Conservation (phyloP, 2,113 vertebrate genomes). For the Athene cunicularia region DNA sequence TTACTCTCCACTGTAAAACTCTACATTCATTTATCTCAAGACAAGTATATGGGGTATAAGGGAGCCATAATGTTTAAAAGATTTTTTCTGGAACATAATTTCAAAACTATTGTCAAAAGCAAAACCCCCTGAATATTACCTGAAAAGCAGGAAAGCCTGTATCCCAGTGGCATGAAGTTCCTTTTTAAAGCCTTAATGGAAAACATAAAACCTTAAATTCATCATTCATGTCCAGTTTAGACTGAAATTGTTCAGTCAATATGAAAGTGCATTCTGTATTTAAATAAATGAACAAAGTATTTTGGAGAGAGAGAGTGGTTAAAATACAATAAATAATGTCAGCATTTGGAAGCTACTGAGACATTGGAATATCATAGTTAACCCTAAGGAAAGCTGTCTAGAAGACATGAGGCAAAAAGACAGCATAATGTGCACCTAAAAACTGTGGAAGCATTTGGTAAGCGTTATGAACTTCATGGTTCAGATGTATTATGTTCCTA, state of each 20-base stretch:
- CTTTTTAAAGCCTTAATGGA: neutral
- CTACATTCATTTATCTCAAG: neutral
- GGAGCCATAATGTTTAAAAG: neutral
- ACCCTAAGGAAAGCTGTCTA: neutral
- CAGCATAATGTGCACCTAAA: neutral
- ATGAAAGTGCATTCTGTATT: neutral
- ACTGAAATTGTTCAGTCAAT: neutral
- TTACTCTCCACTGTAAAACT: neutral
- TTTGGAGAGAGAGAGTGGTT: neutral
- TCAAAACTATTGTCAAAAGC: neutral
- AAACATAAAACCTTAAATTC: neutral
- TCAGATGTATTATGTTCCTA: neutral
- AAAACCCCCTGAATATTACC: neutral
- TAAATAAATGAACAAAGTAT: neutral
- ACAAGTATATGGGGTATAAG: neutral
- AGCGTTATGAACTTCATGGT: neutral
- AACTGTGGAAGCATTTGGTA: neutral
- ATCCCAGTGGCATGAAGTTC: neutral
- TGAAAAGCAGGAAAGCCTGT: neutral
- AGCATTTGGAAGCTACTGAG: neutral
- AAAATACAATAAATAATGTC: neutral
- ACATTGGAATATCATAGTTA: neutral
- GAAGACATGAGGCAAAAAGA: neutral
- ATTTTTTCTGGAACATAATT: neutral
- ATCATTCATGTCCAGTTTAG: neutral